These are phyloP conservation scores for Poeciliopsis retropinna DNA, from an alignment of 2,113 vertebrate species.

Conservation along the genomic window DNA sequence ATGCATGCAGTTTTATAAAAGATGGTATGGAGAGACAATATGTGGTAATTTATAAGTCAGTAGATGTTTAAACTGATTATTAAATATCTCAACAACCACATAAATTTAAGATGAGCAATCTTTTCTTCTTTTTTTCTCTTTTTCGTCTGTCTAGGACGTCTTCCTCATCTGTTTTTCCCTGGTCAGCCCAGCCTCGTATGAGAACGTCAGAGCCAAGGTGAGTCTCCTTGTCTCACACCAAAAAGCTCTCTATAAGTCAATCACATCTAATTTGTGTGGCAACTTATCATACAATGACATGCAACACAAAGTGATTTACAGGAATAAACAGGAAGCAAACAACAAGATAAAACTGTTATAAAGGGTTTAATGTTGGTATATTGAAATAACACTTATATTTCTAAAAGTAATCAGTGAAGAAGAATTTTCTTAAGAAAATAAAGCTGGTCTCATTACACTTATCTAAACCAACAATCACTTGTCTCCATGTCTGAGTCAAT, in stretches of 20 bases:
- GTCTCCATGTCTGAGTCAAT: too few species aligned
- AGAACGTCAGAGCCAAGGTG: slow-evolving; percentile 76
- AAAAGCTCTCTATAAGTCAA: background rate
- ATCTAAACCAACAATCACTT: background rate
- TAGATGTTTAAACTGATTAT: background rate
- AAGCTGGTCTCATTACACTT: background rate
- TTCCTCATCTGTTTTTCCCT: slow-evolving; percentile 77
- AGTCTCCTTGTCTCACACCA: background rate
- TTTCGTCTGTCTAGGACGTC: slow-evolving; percentile 57
- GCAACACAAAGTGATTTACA: too few species aligned
- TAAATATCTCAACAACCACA: background rate
- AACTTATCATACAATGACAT: background rate
- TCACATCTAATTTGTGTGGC: background rate
- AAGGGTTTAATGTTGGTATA: too few species aligned
- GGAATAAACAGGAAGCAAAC: too few species aligned
- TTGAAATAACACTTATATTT: background rate
- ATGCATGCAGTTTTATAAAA: background rate
- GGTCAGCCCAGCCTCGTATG: slow-evolving; percentile 75
- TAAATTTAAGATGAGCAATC: background rate
- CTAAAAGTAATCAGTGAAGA: background rate
- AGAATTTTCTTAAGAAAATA: background rate
- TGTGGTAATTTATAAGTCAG: background rate
- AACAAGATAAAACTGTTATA: too few species aligned
- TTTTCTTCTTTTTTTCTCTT: background rate
- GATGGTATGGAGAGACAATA: background rate